Conservation (phyloP, 2,113 vertebrate species). For the Callaeas wilsoni region DNA sequence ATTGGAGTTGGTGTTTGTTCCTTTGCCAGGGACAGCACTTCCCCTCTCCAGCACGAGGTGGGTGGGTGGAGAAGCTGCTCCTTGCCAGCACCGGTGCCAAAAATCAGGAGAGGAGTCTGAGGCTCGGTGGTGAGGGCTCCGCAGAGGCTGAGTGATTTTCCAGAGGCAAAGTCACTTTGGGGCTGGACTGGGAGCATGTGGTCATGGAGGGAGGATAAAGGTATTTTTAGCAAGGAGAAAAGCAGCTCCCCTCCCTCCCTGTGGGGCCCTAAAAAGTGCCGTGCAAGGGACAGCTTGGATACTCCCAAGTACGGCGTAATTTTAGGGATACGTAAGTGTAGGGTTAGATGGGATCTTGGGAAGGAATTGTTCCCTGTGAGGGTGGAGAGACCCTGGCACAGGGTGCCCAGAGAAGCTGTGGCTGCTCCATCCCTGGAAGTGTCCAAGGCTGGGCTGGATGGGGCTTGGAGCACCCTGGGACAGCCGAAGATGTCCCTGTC, state of each 20-base stretch:
- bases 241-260: not conserved
- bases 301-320: not conserved
- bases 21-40: not conserved
- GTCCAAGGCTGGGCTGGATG: rapidly evolving
- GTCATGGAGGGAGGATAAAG: not conserved
- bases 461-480: rapidly evolving
- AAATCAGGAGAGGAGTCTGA: not conserved
- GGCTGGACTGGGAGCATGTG: not conserved
- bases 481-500: not conserved
- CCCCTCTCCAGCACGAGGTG: not conserved
- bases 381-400: not conserved
- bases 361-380: not conserved
- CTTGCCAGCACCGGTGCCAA: not conserved
- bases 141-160: not conserved
- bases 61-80: not conserved
- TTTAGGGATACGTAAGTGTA: not conserved
- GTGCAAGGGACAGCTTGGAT: not conserved
- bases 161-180: not conserved
- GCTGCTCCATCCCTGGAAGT: not conserved
- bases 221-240: conserved; percentile 1
- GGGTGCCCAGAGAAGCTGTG: not conserved
- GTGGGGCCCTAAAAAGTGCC: not conserved
- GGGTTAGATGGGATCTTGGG: not conserved
- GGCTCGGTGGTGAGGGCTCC: not conserved
- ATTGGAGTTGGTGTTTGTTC: not conserved